These are phyloP conservation scores for Plutomurus gul DNA, from an alignment of 1,140 invertebrate species.

Conservation along the genomic window DNA sequence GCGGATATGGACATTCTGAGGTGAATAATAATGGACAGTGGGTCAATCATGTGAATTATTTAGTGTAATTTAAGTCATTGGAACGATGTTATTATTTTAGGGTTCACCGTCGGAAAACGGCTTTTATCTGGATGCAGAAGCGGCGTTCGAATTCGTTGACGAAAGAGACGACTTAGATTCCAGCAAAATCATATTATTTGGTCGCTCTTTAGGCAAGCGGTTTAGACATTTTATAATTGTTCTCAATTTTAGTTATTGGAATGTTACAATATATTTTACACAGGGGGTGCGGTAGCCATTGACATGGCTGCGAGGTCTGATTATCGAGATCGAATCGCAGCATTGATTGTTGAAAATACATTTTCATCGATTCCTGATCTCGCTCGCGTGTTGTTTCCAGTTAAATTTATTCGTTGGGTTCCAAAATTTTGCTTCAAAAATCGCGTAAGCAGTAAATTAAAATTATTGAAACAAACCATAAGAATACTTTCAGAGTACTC, in stretches of 20 bases:
- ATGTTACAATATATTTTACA: constrained; percentile 40
- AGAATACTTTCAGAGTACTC: neutral
- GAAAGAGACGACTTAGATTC: constrained; percentile 80
- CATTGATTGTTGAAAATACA: constrained; percentile 89
- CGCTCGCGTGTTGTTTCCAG: constrained; percentile 60
- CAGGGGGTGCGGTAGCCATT: constrained; percentile 83
- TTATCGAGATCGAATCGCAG: constrained; percentile 76
- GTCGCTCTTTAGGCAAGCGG: constrained; percentile 87
- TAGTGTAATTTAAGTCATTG: too few species aligned
- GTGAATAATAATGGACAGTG: too few species aligned
- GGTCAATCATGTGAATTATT: too few species aligned
- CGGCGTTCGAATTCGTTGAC: constrained; percentile 81
- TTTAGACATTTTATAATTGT: constrained; percentile 57
- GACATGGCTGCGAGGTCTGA: constrained; percentile 76
- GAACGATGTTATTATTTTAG: constrained; percentile 61
- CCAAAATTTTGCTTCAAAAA: constrained; percentile 52
- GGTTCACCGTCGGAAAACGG: constrained; percentile 84
- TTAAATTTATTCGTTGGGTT: constrained; percentile 43
- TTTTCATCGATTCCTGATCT: constrained; percentile 94
- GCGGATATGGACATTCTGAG: constrained; percentile 87
- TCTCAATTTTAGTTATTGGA: too few species aligned
- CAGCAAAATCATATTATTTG: constrained; percentile 87
- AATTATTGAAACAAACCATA: neutral
- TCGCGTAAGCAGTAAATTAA: constrained; percentile 27
- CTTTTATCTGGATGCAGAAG: constrained; percentile 82